Conservation (phyloP, 2,113 vertebrate species). For the Podiceps cristatus region DNA sequence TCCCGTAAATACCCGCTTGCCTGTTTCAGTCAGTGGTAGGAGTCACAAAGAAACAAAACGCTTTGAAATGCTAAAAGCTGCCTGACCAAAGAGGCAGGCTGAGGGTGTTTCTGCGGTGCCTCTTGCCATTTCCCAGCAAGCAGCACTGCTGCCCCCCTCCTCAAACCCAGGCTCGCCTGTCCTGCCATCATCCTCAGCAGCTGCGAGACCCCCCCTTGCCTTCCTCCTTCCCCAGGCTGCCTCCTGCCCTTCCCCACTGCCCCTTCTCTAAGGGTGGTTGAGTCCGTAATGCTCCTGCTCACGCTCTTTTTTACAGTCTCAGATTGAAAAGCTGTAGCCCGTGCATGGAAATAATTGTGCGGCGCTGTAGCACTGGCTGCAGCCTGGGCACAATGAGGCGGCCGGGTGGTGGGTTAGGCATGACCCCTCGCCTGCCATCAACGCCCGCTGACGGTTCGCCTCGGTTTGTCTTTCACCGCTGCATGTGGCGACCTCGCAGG, state of each 20-base stretch:
- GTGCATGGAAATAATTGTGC: accelerated
- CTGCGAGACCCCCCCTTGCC: neutral
- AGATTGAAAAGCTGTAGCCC: neutral
- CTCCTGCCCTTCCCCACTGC: neutral
- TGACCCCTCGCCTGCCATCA: neutral
- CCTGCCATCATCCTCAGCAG: accelerated
- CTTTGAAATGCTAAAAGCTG: conserved; percentile 64
- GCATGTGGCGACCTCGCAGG: neutral
- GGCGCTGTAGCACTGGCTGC: neutral
- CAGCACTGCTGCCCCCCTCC: neutral
- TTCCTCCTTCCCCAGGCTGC: neutral
- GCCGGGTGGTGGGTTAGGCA: accelerated
- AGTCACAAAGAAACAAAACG: conserved; percentile 4
- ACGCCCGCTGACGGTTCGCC: accelerated
- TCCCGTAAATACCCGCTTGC: neutral
- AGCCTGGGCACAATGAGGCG: accelerated
- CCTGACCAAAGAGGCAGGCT: neutral
- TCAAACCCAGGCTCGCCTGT: neutral
- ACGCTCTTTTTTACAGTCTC: accelerated
- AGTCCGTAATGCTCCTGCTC: neutral
- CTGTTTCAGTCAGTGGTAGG: neutral
- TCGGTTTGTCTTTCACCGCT: accelerated
- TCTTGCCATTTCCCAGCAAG: neutral
- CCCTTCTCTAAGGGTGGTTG: accelerated
- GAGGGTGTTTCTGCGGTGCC: neutral